phyloP scores from a whole-genome alignment of 2,113 vertebrate species.

The Phrynosoma blainvillii region DNA sequence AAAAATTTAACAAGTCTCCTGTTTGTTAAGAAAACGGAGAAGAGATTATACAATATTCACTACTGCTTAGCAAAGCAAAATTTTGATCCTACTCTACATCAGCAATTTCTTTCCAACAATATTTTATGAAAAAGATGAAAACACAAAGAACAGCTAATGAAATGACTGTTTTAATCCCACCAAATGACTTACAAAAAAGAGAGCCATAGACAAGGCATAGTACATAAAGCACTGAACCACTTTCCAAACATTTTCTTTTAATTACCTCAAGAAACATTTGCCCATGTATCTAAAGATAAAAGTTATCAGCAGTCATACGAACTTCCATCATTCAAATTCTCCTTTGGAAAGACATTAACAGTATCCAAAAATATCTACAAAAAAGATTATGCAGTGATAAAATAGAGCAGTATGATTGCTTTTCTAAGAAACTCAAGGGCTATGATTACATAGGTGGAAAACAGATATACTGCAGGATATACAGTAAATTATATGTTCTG shows the following conservation, averaged over 20 bases:
- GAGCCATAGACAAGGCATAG: background rate
- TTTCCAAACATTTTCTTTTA: slow-evolving; percentile 4
- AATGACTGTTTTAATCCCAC: background rate
- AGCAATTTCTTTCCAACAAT: too few relatives aligned
- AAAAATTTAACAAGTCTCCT: background rate
- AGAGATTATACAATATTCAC: background rate
- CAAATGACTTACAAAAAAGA: background rate
- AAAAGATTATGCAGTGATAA: background rate
- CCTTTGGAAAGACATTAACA: background rate
- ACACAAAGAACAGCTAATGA: background rate
- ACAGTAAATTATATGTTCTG: background rate
- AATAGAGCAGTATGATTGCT: background rate
- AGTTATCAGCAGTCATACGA: background rate
- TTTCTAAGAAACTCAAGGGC: background rate
- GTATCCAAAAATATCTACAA: background rate
- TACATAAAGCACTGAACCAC: background rate
- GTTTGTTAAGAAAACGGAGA: background rate
- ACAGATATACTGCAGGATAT: background rate
- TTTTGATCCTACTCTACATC: background rate
- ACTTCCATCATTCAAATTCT: background rate
- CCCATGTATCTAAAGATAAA: background rate
- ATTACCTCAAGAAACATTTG: slow-evolving; percentile 4
- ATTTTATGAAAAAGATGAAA: background rate
- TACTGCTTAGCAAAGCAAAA: background rate
- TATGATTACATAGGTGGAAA: background rate